Percentiles rank a stretch among this genome's conserved stretches.
phyloP scores from a whole-genome alignment of 1,140 invertebrate species.

The Leptoteleia sp. region DNA sequence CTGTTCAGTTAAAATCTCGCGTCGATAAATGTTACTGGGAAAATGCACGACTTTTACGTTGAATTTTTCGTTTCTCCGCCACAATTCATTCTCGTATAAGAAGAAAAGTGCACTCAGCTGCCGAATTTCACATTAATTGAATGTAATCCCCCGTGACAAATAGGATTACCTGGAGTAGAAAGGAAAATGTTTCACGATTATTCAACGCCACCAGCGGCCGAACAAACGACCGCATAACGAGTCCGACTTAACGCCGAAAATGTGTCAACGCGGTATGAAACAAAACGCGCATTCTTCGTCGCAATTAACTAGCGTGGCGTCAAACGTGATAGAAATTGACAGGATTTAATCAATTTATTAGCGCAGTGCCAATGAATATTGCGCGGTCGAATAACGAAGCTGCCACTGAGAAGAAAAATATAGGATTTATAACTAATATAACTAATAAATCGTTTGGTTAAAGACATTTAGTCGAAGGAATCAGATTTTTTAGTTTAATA shows the following conservation, averaged over 20 bases:
- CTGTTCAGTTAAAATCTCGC: too few species aligned
- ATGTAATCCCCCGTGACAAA: slow-evolving; percentile 57
- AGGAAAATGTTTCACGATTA: slow-evolving; percentile 20
- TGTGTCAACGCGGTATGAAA: slow-evolving; percentile 12
- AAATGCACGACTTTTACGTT: background rate
- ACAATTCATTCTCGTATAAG: background rate
- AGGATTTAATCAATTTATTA: slow-evolving; percentile 9
- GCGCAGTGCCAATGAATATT: too few species aligned
- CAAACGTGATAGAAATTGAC: slow-evolving; percentile 16
- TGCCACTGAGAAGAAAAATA: too few species aligned
- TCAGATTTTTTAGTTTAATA: too few species aligned
- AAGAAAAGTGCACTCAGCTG: slow-evolving; percentile 35
- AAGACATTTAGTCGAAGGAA: too few species aligned
- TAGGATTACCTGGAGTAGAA: slow-evolving; percentile 40
- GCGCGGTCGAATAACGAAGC: too few species aligned
- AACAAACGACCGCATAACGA: slow-evolving; percentile 22
- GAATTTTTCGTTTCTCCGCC: too few species aligned
- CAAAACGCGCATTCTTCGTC: slow-evolving; percentile 12
- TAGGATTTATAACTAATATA: too few species aligned
- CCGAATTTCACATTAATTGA: slow-evolving; percentile 56
- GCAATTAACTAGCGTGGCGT: background rate
- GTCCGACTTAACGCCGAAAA: slow-evolving; percentile 12
- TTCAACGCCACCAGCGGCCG: slow-evolving; percentile 6
- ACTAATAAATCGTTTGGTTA: too few species aligned
- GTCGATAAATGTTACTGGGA: too few species aligned